These are phyloP conservation scores for Pandemis cinnamomeana DNA, from an alignment of 2,888 invertebrate genomes.

Conservation along the genomic window DNA sequence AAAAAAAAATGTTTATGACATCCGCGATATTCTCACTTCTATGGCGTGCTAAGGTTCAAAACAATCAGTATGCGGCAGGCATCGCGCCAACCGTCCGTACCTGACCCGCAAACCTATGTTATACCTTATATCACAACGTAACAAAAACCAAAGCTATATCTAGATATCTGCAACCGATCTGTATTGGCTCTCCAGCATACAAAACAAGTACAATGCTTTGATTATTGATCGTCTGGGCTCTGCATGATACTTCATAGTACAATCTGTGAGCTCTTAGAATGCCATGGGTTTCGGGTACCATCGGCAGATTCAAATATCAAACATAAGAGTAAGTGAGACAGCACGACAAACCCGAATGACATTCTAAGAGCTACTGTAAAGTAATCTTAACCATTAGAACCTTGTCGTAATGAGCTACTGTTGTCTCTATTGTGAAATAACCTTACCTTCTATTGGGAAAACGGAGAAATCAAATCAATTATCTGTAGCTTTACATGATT, in stretches of 20 bases:
- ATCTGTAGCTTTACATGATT: neutral
- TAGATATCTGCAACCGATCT: neutral
- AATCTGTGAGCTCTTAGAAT: too few relatives aligned
- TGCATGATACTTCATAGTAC: too few relatives aligned
- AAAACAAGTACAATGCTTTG: too few relatives aligned
- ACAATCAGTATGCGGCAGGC: conserved; percentile 75
- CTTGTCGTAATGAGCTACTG: neutral
- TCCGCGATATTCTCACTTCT: conserved; percentile 45
- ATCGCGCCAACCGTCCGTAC: conserved; percentile 55
- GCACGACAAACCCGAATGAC: too few relatives aligned
- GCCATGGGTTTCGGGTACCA: too few relatives aligned
- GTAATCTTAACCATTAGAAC: neutral
- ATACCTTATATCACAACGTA: conserved; percentile 52
- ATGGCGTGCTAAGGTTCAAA: conserved; percentile 57
- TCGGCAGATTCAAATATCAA: too few relatives aligned
- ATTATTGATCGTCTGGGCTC: neutral
- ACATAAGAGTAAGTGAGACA: too few relatives aligned
- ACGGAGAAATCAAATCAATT: too few relatives aligned
- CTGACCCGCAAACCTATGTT: conserved; percentile 61
- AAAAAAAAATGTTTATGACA: conserved; percentile 42
- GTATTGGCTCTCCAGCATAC: neutral
- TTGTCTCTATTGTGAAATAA: too few relatives aligned
- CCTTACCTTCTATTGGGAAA: too few relatives aligned
- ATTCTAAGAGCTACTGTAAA: too few relatives aligned
- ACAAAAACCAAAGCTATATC: conserved; percentile 5